These are phyloP conservation scores for Syrista parreyssii DNA, from an alignment of 2,888 invertebrate species.

Conservation along the genomic window DNA sequence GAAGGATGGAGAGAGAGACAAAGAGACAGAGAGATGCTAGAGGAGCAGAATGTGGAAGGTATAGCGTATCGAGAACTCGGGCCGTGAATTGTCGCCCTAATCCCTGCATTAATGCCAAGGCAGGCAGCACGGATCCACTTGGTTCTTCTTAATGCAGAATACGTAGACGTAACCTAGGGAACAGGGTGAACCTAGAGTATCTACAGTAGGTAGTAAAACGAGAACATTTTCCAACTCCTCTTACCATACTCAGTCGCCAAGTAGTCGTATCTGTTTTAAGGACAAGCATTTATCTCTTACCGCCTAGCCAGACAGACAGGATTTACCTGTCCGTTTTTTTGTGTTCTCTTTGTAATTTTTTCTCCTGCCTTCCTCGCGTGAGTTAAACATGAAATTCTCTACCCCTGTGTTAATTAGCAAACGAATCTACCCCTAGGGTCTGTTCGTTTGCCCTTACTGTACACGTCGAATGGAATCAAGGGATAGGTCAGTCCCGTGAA, in stretches of 20 bases:
- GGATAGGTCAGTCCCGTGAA: background rate
- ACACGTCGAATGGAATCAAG: background rate
- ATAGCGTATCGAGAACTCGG: background rate
- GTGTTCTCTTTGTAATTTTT: background rate
- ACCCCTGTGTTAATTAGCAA: background rate
- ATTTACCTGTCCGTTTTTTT: slow-evolving; percentile 40
- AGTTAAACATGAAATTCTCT: background rate
- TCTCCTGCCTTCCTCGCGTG: background rate
- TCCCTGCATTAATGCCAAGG: slow-evolving; percentile 54
- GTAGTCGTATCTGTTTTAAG: slow-evolving; percentile 22
- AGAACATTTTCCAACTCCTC: slow-evolving; percentile 25
- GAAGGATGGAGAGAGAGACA: background rate
- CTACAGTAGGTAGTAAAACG: slow-evolving; percentile 28
- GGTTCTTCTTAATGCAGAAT: background rate
- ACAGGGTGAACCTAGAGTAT: background rate
- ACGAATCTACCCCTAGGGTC: background rate
- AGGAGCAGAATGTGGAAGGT: slow-evolving; percentile 18
- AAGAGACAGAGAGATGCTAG: background rate
- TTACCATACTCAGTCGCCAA: slow-evolving; percentile 29
- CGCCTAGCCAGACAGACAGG: slow-evolving; percentile 45
- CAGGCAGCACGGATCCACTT: slow-evolving; percentile 33
- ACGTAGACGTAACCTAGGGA: background rate
- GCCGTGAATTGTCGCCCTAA: slow-evolving; percentile 36
- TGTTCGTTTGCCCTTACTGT: background rate
- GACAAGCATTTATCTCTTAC: slow-evolving; percentile 45